A percentile compares a stretch with the other conserved stretches of the same genome.
phyloP scores from a whole-genome alignment of 2,888 invertebrate genomes.

The Brachylomia viminalis region DNA sequence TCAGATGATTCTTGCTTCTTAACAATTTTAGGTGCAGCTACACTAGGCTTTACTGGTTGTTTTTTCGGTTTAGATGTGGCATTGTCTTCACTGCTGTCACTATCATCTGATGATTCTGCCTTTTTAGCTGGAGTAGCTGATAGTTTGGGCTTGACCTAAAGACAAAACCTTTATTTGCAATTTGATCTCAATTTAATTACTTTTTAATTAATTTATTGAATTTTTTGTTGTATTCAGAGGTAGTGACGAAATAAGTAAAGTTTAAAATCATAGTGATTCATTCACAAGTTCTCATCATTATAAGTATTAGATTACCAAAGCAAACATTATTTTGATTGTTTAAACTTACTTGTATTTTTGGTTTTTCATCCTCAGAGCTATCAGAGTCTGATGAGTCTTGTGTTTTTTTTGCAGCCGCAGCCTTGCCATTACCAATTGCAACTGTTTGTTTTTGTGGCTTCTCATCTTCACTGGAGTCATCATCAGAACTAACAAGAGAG shows the following conservation, averaged over 20 bases:
- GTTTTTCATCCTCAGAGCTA: conserved; percentile 83
- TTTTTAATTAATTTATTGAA: neutral
- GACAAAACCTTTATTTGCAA: neutral
- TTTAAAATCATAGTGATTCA: conserved; percentile 76
- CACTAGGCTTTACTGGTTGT: conserved; percentile 74
- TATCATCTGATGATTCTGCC: conserved; percentile 77
- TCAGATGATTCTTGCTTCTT: conserved; percentile 79
- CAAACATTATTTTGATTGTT: neutral
- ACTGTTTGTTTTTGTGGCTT: conserved; percentile 72
- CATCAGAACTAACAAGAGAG: conserved; percentile 53
- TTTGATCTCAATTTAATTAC: neutral
- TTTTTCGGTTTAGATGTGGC: conserved; percentile 70
- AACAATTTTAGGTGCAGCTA: conserved; percentile 64
- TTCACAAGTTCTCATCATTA: conserved; percentile 77
- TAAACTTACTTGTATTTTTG: conserved; percentile 71
- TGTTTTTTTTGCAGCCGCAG: conserved; percentile 76
- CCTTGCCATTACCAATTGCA: conserved; percentile 79
- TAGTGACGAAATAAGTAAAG: conserved; percentile 83
- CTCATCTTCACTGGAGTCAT: conserved; percentile 79
- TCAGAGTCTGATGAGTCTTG: conserved; percentile 84
- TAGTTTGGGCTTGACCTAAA: conserved; percentile 59
- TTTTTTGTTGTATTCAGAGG: conserved; percentile 75
- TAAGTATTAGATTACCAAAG: conserved; percentile 28
- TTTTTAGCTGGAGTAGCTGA: conserved; percentile 57
- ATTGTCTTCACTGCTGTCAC: conserved; percentile 69